Base-by-base conservation (phyloP, 2,113 vertebrate genomes). In the Pelodiscus sinensis region DNA sequence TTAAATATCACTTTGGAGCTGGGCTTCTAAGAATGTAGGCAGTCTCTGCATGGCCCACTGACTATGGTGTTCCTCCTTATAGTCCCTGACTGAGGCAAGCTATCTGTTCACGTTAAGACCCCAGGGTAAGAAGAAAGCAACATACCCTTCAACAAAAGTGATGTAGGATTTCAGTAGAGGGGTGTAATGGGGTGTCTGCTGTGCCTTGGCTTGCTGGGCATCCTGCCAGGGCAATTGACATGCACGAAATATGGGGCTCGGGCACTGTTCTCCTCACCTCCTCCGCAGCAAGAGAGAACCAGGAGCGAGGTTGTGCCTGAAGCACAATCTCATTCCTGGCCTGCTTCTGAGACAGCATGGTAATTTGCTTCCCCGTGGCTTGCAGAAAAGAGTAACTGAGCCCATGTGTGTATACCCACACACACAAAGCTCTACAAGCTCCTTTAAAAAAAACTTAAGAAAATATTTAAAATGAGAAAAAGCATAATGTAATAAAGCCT, bases 251-350 rank as follows among this genome's bases (percentile, higher is more conserved):
- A 73, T 12, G 75, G 80, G 87, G 6, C 22, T 79, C 4, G 3
- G 2, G 16, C 62, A 85, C 92, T 86, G 55, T 29, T 79, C 9
- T 21, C 87, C 57, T 56, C 19, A 87, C 57, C 77, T 3, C 15
- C 9, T 1, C 18, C 25, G 14, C 21, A 8, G 15, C 35, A 79
- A 0, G 5, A 24, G 29, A 1, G 8, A 38, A 73, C 16, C 65
- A 78, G 83, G 24, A 29, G 52, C 8, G 12, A 54, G 24, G 57
- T 19, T 71, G 65, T 35, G 65, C n/a, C 65, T 35, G 16, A 31
- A 86, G 82, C 27, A 16, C 31, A 78, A 35, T 18, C 5, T 86
- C 7, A 0, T 77, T 79, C 50, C 51, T 86, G 58, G 22, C 6
- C 35, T 68, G 16, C 31, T 10, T 29, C 31, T 68, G 62, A 68